Evolutionary conservation across 2,888 invertebrate genomes (phyloP).

Genomic region (Trimorus sp.): DNA sequence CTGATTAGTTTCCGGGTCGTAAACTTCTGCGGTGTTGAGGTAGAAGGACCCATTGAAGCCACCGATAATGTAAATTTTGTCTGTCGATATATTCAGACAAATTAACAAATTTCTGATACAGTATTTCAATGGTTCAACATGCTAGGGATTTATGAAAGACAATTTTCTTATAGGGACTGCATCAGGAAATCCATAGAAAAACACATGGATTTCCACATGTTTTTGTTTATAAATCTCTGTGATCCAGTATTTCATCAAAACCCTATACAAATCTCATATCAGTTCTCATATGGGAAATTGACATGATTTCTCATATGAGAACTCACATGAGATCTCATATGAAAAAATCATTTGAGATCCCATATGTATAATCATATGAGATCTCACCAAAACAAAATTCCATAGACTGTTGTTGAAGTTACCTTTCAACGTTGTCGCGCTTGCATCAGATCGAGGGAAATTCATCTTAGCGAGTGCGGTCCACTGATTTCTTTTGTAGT

Average conservation of each 20-base stretch:
- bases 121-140: not conserved
- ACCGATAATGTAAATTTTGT: conserved; percentile 91
- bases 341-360: too few relatives aligned
- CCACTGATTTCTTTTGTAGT: conserved; percentile 90
- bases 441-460: conserved; percentile 94
- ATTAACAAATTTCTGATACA: not conserved
- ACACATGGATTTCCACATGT: too few relatives aligned
- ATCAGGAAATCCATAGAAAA: too few relatives aligned
- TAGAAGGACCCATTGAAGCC: conserved; percentile 97
- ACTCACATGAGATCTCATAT: too few relatives aligned
- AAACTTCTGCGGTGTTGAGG: conserved; percentile 92
- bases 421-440: conserved; percentile 93
- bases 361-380: too few relatives aligned
- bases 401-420: conserved; percentile 11
- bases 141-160: too few relatives aligned
- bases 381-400: not conserved
- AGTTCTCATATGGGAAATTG: too few relatives aligned
- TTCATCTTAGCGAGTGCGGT: conserved; percentile 93
- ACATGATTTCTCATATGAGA: too few relatives aligned
- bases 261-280: too few relatives aligned
- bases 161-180: too few relatives aligned
- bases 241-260: too few relatives aligned
- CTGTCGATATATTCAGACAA: conserved; percentile 77
- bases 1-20: conserved; percentile 89
- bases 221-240: too few relatives aligned